These are phyloP conservation scores for Oncorhynchus tshawytscha DNA, from an alignment of 2,113 vertebrate species.

Conservation along the genomic window DNA sequence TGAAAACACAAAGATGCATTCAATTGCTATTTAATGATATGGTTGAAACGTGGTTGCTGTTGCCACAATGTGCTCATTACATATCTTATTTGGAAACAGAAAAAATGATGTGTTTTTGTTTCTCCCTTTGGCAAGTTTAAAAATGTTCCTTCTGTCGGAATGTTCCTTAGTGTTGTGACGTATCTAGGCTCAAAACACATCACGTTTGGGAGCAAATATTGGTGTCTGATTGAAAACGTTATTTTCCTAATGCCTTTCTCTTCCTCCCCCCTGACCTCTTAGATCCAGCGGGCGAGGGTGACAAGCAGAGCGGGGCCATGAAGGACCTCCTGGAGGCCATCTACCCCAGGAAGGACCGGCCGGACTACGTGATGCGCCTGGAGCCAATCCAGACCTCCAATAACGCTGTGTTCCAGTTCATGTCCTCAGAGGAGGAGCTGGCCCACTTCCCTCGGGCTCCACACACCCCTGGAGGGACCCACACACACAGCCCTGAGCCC, in stretches of 20 bases:
- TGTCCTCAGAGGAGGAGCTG: constrained; percentile 79
- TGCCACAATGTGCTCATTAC: too few relatives aligned
- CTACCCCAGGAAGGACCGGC: constrained; percentile 85
- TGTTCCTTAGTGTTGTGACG: neutral
- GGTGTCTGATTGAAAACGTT: too few relatives aligned
- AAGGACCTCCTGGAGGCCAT: constrained; percentile 90
- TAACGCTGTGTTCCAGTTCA: constrained; percentile 92
- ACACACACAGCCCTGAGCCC: constrained; percentile 58
- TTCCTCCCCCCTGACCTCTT: constrained; percentile 25
- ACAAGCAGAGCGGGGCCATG: constrained; percentile 87
- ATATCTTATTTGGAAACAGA: too few relatives aligned
- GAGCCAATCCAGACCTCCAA: constrained; percentile 92
- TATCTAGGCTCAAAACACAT: neutral
- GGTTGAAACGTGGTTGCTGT: too few relatives aligned
- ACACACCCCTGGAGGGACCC: constrained; percentile 42
- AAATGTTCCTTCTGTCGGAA: too few relatives aligned
- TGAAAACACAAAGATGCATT: too few relatives aligned
- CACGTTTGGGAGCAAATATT: too few relatives aligned
- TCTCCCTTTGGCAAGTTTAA: too few relatives aligned
- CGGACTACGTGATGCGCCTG: constrained; percentile 85
- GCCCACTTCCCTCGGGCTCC: constrained; percentile 64
- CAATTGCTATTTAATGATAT: too few relatives aligned
- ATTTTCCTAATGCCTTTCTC: too few relatives aligned
- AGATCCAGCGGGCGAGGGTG: constrained; percentile 80
- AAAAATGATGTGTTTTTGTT: too few relatives aligned